Evolutionary conservation across 2,113 vertebrate genomes (phyloP).

Genomic region (Hyperopisus bebe): DNA sequence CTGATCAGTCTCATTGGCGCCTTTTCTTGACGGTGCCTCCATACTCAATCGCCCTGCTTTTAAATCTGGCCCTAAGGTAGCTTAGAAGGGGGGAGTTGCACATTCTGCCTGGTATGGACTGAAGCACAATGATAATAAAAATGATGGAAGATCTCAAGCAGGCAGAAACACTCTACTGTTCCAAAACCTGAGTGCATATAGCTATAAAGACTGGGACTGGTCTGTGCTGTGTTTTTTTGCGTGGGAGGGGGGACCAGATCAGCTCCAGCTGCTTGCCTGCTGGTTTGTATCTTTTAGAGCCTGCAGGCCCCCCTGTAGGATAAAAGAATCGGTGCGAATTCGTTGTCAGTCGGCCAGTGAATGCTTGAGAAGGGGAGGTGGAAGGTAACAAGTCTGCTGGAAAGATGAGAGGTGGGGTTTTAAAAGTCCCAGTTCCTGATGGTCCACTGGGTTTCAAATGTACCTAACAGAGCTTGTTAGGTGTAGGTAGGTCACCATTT

Average conservation of each 20-base stretch:
- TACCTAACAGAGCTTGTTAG: neutral
- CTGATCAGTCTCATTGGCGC: neutral
- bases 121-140: neutral
- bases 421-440: neutral
- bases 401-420: neutral
- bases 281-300: neutral
- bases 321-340: neutral
- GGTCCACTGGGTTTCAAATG: neutral
- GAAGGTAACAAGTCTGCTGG: neutral
- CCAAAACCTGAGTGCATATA: neutral
- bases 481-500: neutral
- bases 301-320: neutral
- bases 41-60: neutral
- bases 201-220: neutral
- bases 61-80: neutral
- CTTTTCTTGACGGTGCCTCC: neutral
- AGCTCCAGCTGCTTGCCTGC: neutral
- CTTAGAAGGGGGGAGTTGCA: neutral
- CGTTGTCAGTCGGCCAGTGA: neutral
- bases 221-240: neutral
- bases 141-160: neutral
- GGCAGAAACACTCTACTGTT: neutral
- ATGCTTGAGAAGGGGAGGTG: neutral
- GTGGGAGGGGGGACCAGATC: neutral
- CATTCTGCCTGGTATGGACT: neutral